Evolutionary conservation across 2,113 vertebrate species (phyloP).

Genomic region (Peromyscus leucopus): DNA sequence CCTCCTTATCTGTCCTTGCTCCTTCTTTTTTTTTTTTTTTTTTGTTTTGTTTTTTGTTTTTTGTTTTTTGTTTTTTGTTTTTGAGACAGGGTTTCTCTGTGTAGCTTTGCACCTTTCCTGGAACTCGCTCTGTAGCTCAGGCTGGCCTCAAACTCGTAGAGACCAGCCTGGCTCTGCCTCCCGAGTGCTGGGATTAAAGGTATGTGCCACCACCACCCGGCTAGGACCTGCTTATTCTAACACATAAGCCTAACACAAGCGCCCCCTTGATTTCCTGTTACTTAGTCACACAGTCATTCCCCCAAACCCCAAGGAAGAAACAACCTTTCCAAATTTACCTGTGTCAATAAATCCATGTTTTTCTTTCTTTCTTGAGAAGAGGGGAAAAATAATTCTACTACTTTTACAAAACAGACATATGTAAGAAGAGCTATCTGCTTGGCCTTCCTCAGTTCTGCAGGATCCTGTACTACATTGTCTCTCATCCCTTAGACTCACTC

Average conservation of each 20-base stretch:
- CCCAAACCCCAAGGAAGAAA: background rate
- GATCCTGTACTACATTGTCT: background rate
- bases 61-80: too few species aligned
- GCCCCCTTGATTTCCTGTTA: background rate
- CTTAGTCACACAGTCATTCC: background rate
- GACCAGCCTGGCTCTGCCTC: too few species aligned
- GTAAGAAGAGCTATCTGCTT: background rate
- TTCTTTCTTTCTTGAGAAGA: rapidly evolving
- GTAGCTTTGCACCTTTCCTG: too few species aligned
- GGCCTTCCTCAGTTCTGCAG: background rate
- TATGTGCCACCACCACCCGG: too few species aligned
- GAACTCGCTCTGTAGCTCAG: too few species aligned
- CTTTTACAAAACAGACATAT: background rate
- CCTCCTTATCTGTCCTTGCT: background rate
- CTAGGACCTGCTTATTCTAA: background rate
- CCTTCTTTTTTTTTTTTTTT: too few species aligned
- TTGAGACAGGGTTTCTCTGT: too few species aligned
- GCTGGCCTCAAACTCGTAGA: too few species aligned
- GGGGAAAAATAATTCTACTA: background rate
- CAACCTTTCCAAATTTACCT: background rate
- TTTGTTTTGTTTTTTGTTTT: too few species aligned
- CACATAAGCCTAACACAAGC: background rate
- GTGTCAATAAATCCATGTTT: background rate
- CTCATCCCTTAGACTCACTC: background rate
- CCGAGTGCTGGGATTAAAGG: too few species aligned